phyloP scores from a whole-genome alignment of 2,888 invertebrate species.

The Apomyelois bistriatella region DNA sequence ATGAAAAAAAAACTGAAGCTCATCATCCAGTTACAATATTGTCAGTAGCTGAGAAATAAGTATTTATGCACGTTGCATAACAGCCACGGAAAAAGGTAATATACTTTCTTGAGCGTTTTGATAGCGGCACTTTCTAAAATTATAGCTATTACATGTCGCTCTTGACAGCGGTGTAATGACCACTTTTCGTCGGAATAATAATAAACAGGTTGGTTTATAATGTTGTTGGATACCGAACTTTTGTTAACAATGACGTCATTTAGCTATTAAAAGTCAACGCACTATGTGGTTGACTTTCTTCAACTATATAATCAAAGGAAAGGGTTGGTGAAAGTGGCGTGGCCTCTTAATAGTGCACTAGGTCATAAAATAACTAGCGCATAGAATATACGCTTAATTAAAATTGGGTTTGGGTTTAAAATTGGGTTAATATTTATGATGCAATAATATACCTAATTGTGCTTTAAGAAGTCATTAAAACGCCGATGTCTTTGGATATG shows the following conservation, averaged over 20 bases:
- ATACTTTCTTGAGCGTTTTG: constrained; percentile 4
- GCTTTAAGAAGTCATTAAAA: too few species aligned
- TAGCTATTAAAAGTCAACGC: neutral
- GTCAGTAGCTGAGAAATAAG: too few species aligned
- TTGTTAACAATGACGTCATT: neutral
- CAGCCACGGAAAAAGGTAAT: neutral
- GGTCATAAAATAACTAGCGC: neutral
- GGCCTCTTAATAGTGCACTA: constrained; percentile 15
- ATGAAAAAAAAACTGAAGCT: too few species aligned
- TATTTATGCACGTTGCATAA: neutral
- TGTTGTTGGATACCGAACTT: neutral
- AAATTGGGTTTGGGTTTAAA: too few species aligned
- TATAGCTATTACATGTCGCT: constrained; percentile 6
- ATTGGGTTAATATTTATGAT: too few species aligned
- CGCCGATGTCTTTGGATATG: too few species aligned
- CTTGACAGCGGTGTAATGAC: constrained; percentile 8
- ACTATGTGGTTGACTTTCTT: constrained; percentile 15
- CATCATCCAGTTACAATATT: too few species aligned
- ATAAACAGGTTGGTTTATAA: neutral
- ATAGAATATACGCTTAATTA: neutral
- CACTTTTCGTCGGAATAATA: constrained; percentile 10
- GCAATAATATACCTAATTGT: too few species aligned
- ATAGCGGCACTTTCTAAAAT: constrained; percentile 11
- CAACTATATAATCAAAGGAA: constrained; percentile 28
- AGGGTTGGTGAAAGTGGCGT: constrained; percentile 30